Conservation (phyloP, 30 jellyfish, hydroid and myxozoan species). For the Cassiopea xamachana region DNA sequence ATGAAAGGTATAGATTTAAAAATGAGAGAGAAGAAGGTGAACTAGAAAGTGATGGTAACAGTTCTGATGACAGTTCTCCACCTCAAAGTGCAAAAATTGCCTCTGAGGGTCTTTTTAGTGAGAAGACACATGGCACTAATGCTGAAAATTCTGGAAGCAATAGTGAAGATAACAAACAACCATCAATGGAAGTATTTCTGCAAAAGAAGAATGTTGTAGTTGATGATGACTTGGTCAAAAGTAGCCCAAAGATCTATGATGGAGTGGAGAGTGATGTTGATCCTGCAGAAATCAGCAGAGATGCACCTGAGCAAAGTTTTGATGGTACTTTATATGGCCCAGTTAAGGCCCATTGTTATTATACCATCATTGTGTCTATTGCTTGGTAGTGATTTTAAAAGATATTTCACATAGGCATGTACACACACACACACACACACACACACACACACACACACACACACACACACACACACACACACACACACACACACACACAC, state of each 20-base stretch:
- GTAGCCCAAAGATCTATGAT: not conserved
- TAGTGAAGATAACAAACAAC: not conserved
- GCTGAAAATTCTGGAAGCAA: not conserved
- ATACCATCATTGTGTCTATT: too few species aligned
- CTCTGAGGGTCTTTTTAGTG: slow-evolving; percentile 35
- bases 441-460: too few species aligned
- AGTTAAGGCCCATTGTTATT: not conserved
- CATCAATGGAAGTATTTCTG: not conserved
- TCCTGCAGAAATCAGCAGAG: slow-evolving; percentile 51
- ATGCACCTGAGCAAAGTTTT: slow-evolving; percentile 53
- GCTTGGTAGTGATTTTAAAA: too few species aligned
- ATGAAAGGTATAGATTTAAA: slow-evolving; percentile 10
- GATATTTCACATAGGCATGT: too few species aligned
- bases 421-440: too few species aligned
- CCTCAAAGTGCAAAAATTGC: slow-evolving; percentile 11
- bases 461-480: too few species aligned
- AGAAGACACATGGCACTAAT: slow-evolving; percentile 33
- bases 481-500: too few species aligned
- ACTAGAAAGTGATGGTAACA: slow-evolving; percentile 60
- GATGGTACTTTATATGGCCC: not conserved
- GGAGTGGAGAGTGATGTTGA: not conserved
- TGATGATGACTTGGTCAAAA: not conserved
- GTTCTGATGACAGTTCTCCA: slow-evolving; percentile 46
- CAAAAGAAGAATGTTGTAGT: not conserved
- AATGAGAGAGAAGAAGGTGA: slow-evolving; percentile 66